Percentiles rank a stretch among this genome's conserved stretches.
Conservation (phyloP, 92 coral and sea anemone genomes). For the Blastomussa wellsi region DNA sequence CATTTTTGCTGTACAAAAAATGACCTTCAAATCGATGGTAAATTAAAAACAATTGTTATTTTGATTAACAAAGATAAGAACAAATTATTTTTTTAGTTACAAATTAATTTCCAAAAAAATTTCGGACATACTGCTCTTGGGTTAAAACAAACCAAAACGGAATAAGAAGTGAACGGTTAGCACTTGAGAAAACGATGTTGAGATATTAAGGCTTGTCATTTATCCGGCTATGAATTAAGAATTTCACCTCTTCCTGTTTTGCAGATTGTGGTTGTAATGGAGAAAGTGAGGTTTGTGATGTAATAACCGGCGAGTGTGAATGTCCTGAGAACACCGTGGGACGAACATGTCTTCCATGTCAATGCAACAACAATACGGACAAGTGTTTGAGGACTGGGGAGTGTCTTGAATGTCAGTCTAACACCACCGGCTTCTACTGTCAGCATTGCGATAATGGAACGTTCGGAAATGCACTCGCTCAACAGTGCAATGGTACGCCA, state of each 20-base stretch:
- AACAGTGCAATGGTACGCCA: slow-evolving; percentile 78
- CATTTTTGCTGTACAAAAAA: background rate
- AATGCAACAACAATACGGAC: slow-evolving; percentile 73
- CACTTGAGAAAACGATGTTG: background rate
- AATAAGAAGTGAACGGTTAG: background rate
- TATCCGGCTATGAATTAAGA: background rate
- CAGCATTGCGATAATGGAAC: slow-evolving; percentile 65
- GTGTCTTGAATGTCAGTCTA: slow-evolving; percentile 79
- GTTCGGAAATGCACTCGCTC: slow-evolving; percentile 72
- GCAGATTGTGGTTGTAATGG: slow-evolving; percentile 88
- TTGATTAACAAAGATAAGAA: no score
- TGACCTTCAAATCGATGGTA: background rate
- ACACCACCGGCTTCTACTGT: slow-evolving; percentile 82
- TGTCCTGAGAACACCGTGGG: slow-evolving; percentile 84
- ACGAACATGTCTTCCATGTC: slow-evolving; percentile 82
- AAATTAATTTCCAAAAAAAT: no score
- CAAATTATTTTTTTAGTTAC: no score
- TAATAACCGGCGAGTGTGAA: slow-evolving; percentile 74
- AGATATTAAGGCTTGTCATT: no score
- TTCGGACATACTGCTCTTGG: no score
- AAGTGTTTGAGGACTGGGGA: slow-evolving; percentile 77
- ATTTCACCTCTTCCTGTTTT: background rate
- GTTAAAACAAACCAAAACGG: no score
- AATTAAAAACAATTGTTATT: background rate
- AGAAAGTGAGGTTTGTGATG: slow-evolving; percentile 65